A percentile compares a stretch with the other conserved stretches of the same genome.
These are phyloP conservation scores for Aplysia californica DNA, from an alignment of 1,140 invertebrate genomes.

Conservation along the genomic window DNA sequence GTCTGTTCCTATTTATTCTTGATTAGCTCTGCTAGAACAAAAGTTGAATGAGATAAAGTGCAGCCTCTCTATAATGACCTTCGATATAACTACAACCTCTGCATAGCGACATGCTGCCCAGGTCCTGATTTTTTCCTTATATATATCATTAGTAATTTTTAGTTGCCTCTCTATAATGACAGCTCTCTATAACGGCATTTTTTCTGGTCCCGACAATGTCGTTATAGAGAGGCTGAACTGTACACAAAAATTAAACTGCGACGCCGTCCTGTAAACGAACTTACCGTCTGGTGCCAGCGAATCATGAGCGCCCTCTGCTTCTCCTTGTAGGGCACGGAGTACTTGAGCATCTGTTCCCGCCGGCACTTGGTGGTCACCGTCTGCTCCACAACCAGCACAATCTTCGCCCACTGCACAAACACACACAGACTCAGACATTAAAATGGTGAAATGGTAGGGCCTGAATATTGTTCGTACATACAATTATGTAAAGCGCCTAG, in stretches of 20 bases:
- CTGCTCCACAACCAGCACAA: conserved; percentile 95
- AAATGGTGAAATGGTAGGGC: not conserved
- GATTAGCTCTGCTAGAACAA: not conserved
- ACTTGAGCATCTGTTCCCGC: conserved; percentile 85
- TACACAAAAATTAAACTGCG: not conserved
- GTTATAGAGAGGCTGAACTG: not conserved
- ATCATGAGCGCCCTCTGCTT: conserved; percentile 83
- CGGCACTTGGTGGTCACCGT: conserved; percentile 90
- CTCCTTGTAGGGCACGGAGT: conserved; percentile 96
- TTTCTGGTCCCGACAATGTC: too few species aligned
- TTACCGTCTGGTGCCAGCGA: conserved; percentile 63
- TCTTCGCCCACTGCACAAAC: conserved; percentile 88
- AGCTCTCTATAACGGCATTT: too few species aligned
- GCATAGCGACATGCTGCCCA: too few species aligned
- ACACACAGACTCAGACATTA: not conserved
- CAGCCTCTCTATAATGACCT: too few species aligned
- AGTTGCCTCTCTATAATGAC: too few species aligned
- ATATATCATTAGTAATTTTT: too few species aligned
- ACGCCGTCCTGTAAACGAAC: conserved; percentile 12
- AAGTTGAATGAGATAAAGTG: not conserved
- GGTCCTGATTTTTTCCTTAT: too few species aligned
- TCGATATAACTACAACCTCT: not conserved
- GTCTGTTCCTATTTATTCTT: too few species aligned
- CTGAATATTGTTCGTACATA: too few species aligned
- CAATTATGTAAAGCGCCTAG: too few species aligned